These are phyloP conservation scores for Agrotis ipsilon DNA, from an alignment of 2,888 invertebrate genomes.

Conservation along the genomic window DNA sequence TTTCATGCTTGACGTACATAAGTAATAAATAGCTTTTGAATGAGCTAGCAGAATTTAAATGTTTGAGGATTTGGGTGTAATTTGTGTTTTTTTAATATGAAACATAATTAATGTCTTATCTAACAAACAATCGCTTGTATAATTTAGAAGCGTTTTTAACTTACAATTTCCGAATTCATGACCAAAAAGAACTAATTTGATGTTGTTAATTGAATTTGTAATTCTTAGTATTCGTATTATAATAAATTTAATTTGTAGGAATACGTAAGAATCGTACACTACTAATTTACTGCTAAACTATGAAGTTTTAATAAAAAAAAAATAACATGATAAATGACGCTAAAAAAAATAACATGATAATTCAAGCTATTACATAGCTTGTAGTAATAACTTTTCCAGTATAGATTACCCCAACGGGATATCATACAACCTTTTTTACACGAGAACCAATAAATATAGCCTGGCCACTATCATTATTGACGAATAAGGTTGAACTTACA, in stretches of 20 bases:
- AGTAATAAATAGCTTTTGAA: neutral
- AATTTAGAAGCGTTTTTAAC: neutral
- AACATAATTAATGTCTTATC: neutral
- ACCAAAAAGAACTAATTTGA: neutral
- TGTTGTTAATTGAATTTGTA: constrained; percentile 10
- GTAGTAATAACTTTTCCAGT: constrained; percentile 37
- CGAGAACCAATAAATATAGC: constrained; percentile 58
- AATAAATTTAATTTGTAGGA: no score
- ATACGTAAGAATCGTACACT: no score
- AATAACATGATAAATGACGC: constrained; percentile 35
- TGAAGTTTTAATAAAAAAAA: constrained; percentile 32
- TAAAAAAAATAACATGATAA: no score
- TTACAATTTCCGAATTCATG: no score
- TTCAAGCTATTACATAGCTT: constrained; percentile 21
- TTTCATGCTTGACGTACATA: constrained; percentile 7
- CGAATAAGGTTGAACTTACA: constrained; percentile 67
- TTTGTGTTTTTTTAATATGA: neutral
- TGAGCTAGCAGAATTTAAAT: neutral
- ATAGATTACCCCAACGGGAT: constrained; percentile 51
- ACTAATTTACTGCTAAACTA: constrained; percentile 13
- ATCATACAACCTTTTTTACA: constrained; percentile 57
- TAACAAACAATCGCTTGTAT: neutral
- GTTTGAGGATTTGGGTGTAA: neutral
- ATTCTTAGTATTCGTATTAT: no score
- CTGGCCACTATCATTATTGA: constrained; percentile 60